Conservation (phyloP, 2,888 invertebrate species). For the Eumacrocentrus americanus region DNA sequence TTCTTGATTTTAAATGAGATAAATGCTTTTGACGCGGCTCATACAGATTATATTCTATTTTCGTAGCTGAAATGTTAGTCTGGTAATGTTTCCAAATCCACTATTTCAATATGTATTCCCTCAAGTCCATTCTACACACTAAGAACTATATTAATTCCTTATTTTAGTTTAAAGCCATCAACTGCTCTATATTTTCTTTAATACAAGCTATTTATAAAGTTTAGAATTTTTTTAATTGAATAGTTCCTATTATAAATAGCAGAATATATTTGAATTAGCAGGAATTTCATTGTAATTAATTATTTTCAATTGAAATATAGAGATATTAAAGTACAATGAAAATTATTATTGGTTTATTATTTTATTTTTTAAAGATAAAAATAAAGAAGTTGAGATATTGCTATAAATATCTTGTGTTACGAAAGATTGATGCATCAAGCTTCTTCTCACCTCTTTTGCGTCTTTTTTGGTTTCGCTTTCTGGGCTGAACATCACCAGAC, state of each 20-base stretch:
- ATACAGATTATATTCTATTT: constrained; percentile 56
- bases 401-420: constrained; percentile 54
- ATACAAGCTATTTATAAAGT: constrained; percentile 1
- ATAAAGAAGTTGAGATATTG: constrained; percentile 36
- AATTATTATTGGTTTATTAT: background rate
- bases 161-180: background rate
- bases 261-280: background rate
- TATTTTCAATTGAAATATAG: too few species aligned
- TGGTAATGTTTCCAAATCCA: constrained; percentile 46
- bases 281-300: too few species aligned
- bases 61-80: constrained; percentile 50
- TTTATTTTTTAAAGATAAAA: constrained; percentile 34
- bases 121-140: too few species aligned
- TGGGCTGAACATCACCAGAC: constrained; percentile 87
- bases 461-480: constrained; percentile 84
- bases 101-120: too few species aligned
- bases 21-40: constrained; percentile 52
- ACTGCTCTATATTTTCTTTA: background rate
- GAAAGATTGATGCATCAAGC: constrained; percentile 42
- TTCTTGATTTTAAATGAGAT: constrained; percentile 31
- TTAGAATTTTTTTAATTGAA: background rate
- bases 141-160: too few species aligned
- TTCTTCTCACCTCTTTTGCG: constrained; percentile 78
- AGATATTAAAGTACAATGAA: too few species aligned
- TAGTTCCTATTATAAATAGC: background rate